Evolutionary conservation across 2,113 vertebrate genomes (phyloP), one percentile per base, ranked within the genome.

Genomic region (Xiphophorus maculatus): DNA sequence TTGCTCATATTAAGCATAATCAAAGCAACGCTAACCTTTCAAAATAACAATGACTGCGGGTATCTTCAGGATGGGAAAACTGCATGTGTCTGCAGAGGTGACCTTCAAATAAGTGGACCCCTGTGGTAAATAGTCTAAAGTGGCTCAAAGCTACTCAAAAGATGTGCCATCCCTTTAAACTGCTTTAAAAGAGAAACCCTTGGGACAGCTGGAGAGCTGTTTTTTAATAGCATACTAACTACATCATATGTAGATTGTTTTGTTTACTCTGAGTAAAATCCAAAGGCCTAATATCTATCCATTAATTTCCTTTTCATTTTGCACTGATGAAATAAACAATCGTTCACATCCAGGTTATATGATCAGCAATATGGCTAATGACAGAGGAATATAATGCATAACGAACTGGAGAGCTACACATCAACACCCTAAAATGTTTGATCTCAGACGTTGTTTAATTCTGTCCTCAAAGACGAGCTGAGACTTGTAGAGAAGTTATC

Each of bases 51-150:
- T 42, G 32, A 74, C 28, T 69, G 48, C n/a, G 63, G 60, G 22
- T 6, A 12, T 37, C 66, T 71, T 30, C 40, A 71, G 40, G 33
- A 37, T 25, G 54, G 30, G 8, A 66, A 66, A 17, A 12, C 69
- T 37, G 66, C 10, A 22, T 30, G 33, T 74, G 35, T 76, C 66
- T 77, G 67, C 65, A 72, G 58, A 63, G 11, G 66, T 66, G 70
- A 82, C 67, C 71, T 71, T 70, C 40, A 42, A 42, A 42, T 76
- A 40, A 76, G n/a, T 17, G 76, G 25, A 15, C 71, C 58, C 0
- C 37, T 22, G 40, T n/a, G 13, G 48, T 62, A 68, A 54, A 74
- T 71, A 67, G 81, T 54, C 75, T 22, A 83, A 69, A 42, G 27
- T 14, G 15, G 32, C 66, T 27, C 42, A 44, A 5, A 61, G 44